Percentiles rank a stretch among this genome's conserved stretches.
These are phyloP conservation scores for Watersipora subatra DNA, from an alignment of 1,140 invertebrate species.

Conservation along the genomic window DNA sequence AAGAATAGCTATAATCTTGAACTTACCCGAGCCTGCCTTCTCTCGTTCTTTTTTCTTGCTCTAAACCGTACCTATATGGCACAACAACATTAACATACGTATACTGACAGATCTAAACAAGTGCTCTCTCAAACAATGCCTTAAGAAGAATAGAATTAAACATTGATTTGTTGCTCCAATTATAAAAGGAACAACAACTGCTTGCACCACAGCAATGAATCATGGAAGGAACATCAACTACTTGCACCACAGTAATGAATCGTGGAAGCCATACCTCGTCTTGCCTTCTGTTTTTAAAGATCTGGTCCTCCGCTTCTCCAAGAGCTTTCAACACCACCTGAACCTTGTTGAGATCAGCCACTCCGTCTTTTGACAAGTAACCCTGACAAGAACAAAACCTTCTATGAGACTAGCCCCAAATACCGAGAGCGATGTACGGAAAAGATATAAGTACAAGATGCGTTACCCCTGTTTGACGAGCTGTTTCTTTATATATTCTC, in stretches of 20 bases:
- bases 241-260: no score
- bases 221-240: no score
- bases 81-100: not conserved
- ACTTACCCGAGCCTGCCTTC: slow-evolving; percentile 34
- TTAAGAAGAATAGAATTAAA: no score
- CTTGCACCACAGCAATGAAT: no score
- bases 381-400: slow-evolving; percentile 54
- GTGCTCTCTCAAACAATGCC: no score
- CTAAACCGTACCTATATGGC: slow-evolving; percentile 29
- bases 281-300: slow-evolving; percentile 76
- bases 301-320: slow-evolving; percentile 89
- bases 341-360: slow-evolving; percentile 78
- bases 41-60: slow-evolving; percentile 49
- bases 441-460: not conserved
- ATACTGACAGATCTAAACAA: no score
- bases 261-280: slow-evolving; percentile 66
- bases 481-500: slow-evolving; percentile 82
- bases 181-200: no score
- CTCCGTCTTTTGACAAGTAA: slow-evolving; percentile 87
- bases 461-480: slow-evolving; percentile 70
- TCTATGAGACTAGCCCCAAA: no score
- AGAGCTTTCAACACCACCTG: slow-evolving; percentile 84
- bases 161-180: no score
- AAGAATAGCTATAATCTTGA: no score
- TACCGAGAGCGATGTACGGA: no score